Conservation (phyloP, 1,140 invertebrate species). For the Coboldia fuscipes region DNA sequence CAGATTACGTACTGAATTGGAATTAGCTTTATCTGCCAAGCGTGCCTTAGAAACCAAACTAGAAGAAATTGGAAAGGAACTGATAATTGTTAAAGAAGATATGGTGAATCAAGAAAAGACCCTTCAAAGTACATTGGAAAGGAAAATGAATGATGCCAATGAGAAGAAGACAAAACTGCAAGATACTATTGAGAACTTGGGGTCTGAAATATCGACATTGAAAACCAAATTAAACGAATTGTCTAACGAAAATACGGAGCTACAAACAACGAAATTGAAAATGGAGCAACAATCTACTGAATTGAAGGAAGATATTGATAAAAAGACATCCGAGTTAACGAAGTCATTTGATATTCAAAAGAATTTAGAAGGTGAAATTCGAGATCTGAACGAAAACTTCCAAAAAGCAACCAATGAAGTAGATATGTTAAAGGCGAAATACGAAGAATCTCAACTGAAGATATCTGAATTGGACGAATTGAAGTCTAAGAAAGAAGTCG, state of each 20-base stretch:
- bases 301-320: slow-evolving; percentile 12
- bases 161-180: neutral
- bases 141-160: neutral
- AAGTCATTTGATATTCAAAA: slow-evolving; percentile 1
- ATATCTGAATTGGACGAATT: slow-evolving; percentile 9
- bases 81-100: neutral
- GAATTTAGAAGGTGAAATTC: slow-evolving; percentile 20
- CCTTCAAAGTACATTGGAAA: neutral
- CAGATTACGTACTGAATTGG: too few species aligned
- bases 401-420: slow-evolving; percentile 12
- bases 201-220: neutral
- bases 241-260: slow-evolving; percentile 1
- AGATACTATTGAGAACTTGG: neutral
- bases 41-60: neutral
- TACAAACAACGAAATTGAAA: slow-evolving; percentile 13
- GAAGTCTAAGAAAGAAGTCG: slow-evolving; percentile 8
- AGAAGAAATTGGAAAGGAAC: neutral
- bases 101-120: neutral
- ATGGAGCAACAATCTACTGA: slow-evolving; percentile 18
- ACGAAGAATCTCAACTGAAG: slow-evolving; percentile 6
- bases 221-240: slow-evolving; percentile 3
- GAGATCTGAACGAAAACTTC: slow-evolving; percentile 18
- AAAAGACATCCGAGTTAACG: neutral
- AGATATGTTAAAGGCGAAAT: slow-evolving; percentile 14
- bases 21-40: too few species aligned